phyloP scores from a whole-genome alignment of 2,888 invertebrate species.

The Pyrgus malvae region DNA sequence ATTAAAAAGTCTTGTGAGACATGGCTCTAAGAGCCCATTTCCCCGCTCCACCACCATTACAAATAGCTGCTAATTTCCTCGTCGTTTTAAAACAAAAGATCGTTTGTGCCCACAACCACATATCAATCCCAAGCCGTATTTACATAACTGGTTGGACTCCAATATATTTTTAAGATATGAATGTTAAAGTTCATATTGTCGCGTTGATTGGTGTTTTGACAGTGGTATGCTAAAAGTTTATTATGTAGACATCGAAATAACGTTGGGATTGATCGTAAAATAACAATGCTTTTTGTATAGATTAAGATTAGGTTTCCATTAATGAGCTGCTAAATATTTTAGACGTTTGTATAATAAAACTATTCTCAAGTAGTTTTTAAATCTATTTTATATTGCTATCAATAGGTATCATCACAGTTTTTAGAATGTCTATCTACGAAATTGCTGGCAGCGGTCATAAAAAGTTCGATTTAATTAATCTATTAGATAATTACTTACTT shows the following conservation, averaged over 20 bases:
- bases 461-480: no score
- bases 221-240: slow-evolving; percentile 58
- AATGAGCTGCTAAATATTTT: slow-evolving; percentile 24
- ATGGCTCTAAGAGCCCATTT: not conserved
- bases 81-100: slow-evolving; percentile 20
- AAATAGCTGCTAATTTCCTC: slow-evolving; percentile 17
- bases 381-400: not conserved
- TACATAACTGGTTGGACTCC: slow-evolving; percentile 31
- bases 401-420: not conserved
- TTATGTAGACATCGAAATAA: slow-evolving; percentile 32
- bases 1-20: no score
- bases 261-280: slow-evolving; percentile 33
- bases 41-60: slow-evolving; percentile 3
- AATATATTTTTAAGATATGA: slow-evolving; percentile 40
- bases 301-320: slow-evolving; percentile 8
- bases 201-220: slow-evolving; percentile 47
- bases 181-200: slow-evolving; percentile 30
- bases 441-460: no score
- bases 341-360: slow-evolving; percentile 6
- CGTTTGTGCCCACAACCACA: slow-evolving; percentile 6
- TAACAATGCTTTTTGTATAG: slow-evolving; percentile 30
- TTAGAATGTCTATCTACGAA: no score
- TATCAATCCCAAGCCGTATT: slow-evolving; percentile 27
- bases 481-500: no score
- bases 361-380: slow-evolving; percentile 9